Base-by-base conservation (phyloP, 2,113 vertebrate species). In the Phoenicopterus ruber region DNA sequence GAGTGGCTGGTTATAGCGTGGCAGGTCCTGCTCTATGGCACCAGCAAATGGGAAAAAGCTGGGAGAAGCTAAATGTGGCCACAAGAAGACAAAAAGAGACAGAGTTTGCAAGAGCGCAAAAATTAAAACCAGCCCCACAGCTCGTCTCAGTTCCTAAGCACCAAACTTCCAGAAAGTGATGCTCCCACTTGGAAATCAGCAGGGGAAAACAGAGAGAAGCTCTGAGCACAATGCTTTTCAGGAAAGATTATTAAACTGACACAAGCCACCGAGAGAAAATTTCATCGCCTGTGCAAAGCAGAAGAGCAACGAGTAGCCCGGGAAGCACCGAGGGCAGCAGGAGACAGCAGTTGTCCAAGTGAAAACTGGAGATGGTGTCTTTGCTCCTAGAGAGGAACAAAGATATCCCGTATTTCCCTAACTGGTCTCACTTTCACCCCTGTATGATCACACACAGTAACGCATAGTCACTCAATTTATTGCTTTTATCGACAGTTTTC, bases 261-360 rank as follows among this genome's bases (percentile, higher is more conserved):
- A 79, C 19, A 74, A 85, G 58, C 17, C 49, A 55, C 4, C 58
- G 24, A 86, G 24, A 67, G 21, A 88, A 62, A 69, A 70, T n/a
- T 36, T 57, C 32, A 65, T 3, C 0, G 0, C 22, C 70, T 73
- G 25, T 50, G 14, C 49, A 70, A 86, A 63, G 38, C 36, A 57
- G 32, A 91, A 47, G 76, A 79, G 29, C 14, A 1, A 0, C 24
- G 20, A 69, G 38, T 19, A 73, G 82, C 11, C 25, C 6, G 1
- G 10, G 87, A 82, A 79, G 32, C 47, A 70, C 15, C 0, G 1
- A 78, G 40, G 32, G n/a, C 29, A 88, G 44, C 29, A 86, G 59
- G 18, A 91, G 46, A 82, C 2, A 4, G 36, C 26, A 50, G 28
- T 0, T 46, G 32, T 44, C 19, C 1, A 0, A 28, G 10, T 19